Percentiles rank a stretch among this genome's conserved stretches.
phyloP scores from a whole-genome alignment of 2,888 invertebrate genomes.

The Andrena bucephala region DNA sequence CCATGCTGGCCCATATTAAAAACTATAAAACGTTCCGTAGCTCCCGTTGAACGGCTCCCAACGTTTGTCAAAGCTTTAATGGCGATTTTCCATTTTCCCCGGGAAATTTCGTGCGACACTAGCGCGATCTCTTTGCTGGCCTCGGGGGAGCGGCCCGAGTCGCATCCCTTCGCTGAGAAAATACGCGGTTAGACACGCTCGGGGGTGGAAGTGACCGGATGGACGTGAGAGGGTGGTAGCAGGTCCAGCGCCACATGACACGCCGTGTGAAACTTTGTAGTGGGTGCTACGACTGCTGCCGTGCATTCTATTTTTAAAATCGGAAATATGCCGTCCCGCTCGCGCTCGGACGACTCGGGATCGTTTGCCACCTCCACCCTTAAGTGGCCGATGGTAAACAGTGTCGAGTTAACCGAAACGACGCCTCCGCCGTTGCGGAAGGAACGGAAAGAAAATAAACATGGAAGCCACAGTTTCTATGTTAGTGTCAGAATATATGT shows the following conservation, averaged over 20 bases:
- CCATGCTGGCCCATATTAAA: slow-evolving; percentile 40
- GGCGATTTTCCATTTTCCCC: background rate
- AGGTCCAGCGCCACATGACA: slow-evolving; percentile 79
- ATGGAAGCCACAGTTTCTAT: background rate
- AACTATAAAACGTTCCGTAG: slow-evolving; percentile 25
- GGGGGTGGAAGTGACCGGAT: slow-evolving; percentile 76
- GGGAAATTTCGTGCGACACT: background rate
- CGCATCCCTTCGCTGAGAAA: slow-evolving; percentile 78
- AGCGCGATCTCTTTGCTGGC: background rate
- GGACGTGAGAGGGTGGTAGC: slow-evolving; percentile 75
- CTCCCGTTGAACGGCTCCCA: background rate
- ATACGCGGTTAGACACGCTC: slow-evolving; percentile 71
- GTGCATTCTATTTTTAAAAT: slow-evolving; percentile 63
- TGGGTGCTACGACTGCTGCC: slow-evolving; percentile 18
- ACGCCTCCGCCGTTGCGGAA: background rate
- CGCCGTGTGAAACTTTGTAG: slow-evolving; percentile 79
- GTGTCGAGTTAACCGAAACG: slow-evolving; percentile 28
- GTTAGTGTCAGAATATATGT: background rate
- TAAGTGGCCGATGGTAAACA: slow-evolving; percentile 41
- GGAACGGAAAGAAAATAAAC: slow-evolving; percentile 44
- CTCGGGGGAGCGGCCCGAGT: slow-evolving; percentile 50
- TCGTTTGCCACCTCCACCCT: slow-evolving; percentile 24
- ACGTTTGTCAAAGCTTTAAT: background rate
- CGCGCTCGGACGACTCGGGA: slow-evolving; percentile 7
- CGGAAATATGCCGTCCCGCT: slow-evolving; percentile 22